Evolutionary conservation across 2,113 vertebrate genomes (phyloP).

Genomic region (Alethe diademata): DNA sequence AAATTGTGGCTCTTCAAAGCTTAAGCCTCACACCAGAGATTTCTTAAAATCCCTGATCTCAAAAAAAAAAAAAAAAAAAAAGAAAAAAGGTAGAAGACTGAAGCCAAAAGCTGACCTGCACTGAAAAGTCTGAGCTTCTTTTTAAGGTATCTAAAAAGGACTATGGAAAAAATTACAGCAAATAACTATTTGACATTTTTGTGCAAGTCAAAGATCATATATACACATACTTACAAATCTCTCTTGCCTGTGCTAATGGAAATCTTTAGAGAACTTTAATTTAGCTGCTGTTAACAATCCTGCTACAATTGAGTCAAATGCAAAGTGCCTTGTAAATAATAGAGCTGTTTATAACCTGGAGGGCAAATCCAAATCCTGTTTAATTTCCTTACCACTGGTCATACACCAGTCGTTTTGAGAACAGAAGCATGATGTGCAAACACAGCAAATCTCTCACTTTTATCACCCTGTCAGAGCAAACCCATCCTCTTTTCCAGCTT

Average conservation of each 20-base stretch:
- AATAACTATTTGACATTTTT: not conserved
- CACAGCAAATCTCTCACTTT: not conserved
- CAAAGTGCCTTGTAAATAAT: not conserved
- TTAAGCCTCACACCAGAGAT: not conserved
- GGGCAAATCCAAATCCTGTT: slow-evolving; percentile 21
- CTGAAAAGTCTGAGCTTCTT: not conserved
- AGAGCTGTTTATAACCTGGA: slow-evolving; percentile 47
- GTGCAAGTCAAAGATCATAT: not conserved
- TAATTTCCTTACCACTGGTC: not conserved
- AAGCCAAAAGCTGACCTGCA: not conserved
- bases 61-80: not conserved
- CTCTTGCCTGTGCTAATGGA: slow-evolving; percentile 14
- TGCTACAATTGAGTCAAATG: not conserved
- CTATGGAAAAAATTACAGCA: not conserved
- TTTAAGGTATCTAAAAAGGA: not conserved
- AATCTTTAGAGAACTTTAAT: slow-evolving; percentile 19
- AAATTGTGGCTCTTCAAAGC: not conserved
- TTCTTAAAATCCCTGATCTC: not conserved
- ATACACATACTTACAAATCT: not conserved
- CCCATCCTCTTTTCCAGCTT: not conserved
- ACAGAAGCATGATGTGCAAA: not conserved
- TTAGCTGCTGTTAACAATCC: not conserved
- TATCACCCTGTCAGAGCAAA: slow-evolving; percentile 1
- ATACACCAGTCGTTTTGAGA: not conserved
- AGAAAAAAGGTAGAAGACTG: not conserved